Evolutionary conservation across 1,140 invertebrate genomes (phyloP).

Genomic region (Chymomyza costata): DNA sequence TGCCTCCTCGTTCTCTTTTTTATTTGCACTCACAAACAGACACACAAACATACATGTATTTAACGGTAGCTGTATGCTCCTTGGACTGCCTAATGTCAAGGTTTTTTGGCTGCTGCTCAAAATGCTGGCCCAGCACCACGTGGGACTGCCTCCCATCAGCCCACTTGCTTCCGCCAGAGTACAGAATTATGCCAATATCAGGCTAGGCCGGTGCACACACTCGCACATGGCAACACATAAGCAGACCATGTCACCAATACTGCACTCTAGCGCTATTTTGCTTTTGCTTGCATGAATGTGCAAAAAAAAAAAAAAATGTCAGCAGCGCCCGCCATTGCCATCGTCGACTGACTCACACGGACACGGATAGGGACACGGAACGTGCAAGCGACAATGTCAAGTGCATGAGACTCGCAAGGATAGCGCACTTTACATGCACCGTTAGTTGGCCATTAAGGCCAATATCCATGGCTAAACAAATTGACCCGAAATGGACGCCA

Average conservation of each 20-base stretch:
- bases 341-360: too few relatives aligned
- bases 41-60: slow-evolving; percentile 5
- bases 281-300: slow-evolving; percentile 43
- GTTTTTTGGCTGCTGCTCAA: slow-evolving; percentile 55
- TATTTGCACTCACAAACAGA: neutral
- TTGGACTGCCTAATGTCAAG: slow-evolving; percentile 55
- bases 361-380: slow-evolving; percentile 14
- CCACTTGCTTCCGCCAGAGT: slow-evolving; percentile 10
- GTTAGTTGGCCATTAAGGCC: slow-evolving; percentile 10
- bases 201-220: slow-evolving; percentile 18
- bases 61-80: slow-evolving; percentile 11
- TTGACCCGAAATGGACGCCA: slow-evolving; percentile 30
- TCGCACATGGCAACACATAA: too few relatives aligned
- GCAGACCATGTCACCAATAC: too few relatives aligned
- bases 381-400: slow-evolving; percentile 56
- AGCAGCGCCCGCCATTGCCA: too few relatives aligned
- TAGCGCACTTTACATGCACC: slow-evolving; percentile 31
- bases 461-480: slow-evolving; percentile 6
- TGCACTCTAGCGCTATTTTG: slow-evolving; percentile 9
- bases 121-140: slow-evolving; percentile 31
- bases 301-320: slow-evolving; percentile 28
- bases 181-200: slow-evolving; percentile 40
- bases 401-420: slow-evolving; percentile 33
- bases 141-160: slow-evolving; percentile 37
- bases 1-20: too few relatives aligned